Evolutionary conservation across 1,140 invertebrate species (phyloP).

Genomic region (Papilio dardanus): DNA sequence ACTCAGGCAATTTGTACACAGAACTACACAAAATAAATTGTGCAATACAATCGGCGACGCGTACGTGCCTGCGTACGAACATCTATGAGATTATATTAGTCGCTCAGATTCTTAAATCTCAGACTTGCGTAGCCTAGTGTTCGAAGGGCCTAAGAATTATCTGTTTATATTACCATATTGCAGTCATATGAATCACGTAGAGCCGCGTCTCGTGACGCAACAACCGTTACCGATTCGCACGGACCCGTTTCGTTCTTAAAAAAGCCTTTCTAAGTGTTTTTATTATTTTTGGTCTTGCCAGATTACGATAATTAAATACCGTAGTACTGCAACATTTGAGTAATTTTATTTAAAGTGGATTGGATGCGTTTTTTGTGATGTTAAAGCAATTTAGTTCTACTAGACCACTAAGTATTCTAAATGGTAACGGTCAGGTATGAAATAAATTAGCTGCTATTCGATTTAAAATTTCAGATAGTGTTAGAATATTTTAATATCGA

Average conservation of each 20-base stretch:
- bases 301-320: constrained; percentile 9
- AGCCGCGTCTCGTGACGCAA: constrained; percentile 36
- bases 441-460: no score
- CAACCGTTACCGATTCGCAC: constrained; percentile 44
- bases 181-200: constrained; percentile 31
- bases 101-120: no score
- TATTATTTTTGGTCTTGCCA: constrained; percentile 13
- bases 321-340: background rate
- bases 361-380: background rate
- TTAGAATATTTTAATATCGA: no score
- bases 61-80: no score
- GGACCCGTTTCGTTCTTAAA: constrained; percentile 29
- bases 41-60: no score
- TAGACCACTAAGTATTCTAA: no score
- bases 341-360: background rate
- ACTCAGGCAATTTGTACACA: no score
- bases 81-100: no score
- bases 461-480: no score
- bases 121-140: no score
- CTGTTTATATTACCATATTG: constrained; percentile 29
- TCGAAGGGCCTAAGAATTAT: background rate
- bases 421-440: background rate
- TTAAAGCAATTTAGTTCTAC: no score
- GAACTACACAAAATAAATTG: no score
- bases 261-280: constrained; percentile 26